Conservation (phyloP, 2,113 vertebrate genomes). For the Raja brachyura region DNA sequence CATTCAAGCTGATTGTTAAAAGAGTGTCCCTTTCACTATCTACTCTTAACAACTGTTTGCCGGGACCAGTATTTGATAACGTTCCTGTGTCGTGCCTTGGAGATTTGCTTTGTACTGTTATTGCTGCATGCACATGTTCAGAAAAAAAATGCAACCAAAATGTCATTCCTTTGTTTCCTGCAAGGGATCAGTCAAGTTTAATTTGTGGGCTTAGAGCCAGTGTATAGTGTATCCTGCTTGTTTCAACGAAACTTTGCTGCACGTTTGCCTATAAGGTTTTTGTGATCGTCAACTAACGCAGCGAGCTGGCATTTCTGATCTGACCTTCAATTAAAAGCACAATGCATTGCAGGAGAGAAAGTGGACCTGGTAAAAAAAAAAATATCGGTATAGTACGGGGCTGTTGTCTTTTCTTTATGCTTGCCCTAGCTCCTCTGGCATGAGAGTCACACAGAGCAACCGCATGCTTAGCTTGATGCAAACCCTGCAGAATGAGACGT, state of each 20-base stretch:
- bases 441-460: not conserved
- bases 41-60: no score
- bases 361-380: not conserved
- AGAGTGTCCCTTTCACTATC: no score
- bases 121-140: no score
- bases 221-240: not conserved
- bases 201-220: not conserved
- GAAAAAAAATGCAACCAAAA: not conserved
- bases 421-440: not conserved
- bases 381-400: no score
- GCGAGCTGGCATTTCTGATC: not conserved
- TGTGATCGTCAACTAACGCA: not conserved
- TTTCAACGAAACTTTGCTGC: not conserved
- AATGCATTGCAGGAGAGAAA: not conserved
- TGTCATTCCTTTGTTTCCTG: not conserved
- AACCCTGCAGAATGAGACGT: no score
- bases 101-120: no score
- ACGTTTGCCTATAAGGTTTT: not conserved
- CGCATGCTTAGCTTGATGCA: no score
- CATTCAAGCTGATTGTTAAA: no score
- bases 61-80: no score
- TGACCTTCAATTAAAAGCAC: not conserved
- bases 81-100: no score
- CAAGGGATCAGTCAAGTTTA: not conserved
- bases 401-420: not conserved